Conservation (phyloP, 2,888 invertebrate genomes). For the Siphlonurus alternatus region DNA sequence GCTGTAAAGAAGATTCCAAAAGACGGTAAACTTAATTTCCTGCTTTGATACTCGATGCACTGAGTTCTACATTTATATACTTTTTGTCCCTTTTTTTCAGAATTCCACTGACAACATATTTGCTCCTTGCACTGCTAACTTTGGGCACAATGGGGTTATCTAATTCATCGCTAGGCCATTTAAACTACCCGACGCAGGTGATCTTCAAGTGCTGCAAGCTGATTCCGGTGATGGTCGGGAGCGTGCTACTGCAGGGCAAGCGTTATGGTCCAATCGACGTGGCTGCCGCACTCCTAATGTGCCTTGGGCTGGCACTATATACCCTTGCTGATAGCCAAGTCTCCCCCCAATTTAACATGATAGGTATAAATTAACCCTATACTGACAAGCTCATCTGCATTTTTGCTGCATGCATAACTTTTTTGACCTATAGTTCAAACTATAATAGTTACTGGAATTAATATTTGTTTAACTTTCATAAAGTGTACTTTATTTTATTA, state of each 20-base stretch:
- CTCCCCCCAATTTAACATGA: slow-evolving; percentile 37
- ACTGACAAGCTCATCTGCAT: not conserved
- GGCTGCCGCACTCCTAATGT: slow-evolving; percentile 70
- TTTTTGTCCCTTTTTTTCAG: slow-evolving; percentile 32
- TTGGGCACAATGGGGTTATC: slow-evolving; percentile 93
- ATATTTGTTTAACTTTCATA: not conserved
- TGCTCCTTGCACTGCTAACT: slow-evolving; percentile 67
- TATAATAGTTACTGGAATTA: not conserved
- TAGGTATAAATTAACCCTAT: slow-evolving; percentile 26
- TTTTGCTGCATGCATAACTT: not conserved
- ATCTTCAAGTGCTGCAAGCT: slow-evolving; percentile 97
- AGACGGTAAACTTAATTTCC: slow-evolving; percentile 25
- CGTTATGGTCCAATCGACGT: slow-evolving; percentile 70
- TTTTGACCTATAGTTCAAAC: not conserved
- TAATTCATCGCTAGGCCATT: slow-evolving; percentile 81
- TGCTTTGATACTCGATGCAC: not conserved
- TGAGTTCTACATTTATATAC: not conserved
- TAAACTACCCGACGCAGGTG: slow-evolving; percentile 94
- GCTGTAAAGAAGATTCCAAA: slow-evolving; percentile 36
- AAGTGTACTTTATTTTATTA: not conserved
- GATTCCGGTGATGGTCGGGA: slow-evolving; percentile 87
- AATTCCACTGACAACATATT: slow-evolving; percentile 68
- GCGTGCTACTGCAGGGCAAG: slow-evolving; percentile 82
- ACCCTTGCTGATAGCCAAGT: slow-evolving; percentile 57
- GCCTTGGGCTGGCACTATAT: slow-evolving; percentile 76